Conservation (phyloP, 2,888 invertebrate genomes). For the Monoplex corrugatus region DNA sequence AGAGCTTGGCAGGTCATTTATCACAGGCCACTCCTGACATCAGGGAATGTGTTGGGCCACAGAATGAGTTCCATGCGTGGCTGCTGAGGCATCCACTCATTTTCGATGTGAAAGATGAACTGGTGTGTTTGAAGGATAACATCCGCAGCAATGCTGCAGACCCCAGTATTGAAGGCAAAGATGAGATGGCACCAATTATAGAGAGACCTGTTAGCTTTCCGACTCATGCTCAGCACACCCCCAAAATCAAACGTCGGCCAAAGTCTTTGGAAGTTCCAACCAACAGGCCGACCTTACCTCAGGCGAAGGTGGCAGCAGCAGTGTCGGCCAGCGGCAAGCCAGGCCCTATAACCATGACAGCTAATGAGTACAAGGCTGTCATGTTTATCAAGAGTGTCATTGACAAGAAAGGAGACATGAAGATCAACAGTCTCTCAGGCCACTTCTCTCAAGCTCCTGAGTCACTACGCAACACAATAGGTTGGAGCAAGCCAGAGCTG, state of each 20-base stretch:
- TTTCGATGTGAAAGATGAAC: constrained; percentile 81
- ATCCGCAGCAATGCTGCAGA: constrained; percentile 75
- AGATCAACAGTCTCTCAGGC: constrained; percentile 75
- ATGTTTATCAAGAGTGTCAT: constrained; percentile 81
- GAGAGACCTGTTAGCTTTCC: constrained; percentile 40
- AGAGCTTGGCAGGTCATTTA: constrained; percentile 96
- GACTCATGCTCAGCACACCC: constrained; percentile 62
- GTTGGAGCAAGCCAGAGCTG: constrained; percentile 80
- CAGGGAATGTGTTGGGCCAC: constrained; percentile 84
- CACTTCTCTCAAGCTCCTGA: constrained; percentile 80
- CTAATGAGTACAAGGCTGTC: constrained; percentile 81
- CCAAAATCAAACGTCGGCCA: constrained; percentile 71
- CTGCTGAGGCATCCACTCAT: constrained; percentile 80
- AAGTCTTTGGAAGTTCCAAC: constrained; percentile 70
- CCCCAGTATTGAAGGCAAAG: constrained; percentile 70
- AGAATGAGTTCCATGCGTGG: constrained; percentile 80
- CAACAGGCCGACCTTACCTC: constrained; percentile 62
- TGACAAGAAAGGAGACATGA: constrained; percentile 79
- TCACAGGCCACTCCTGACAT: constrained; percentile 98
- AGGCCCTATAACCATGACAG: constrained; percentile 81
- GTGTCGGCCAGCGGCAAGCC: constrained; percentile 65
- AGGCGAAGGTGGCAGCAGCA: constrained; percentile 59
- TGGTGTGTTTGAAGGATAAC: constrained; percentile 79
- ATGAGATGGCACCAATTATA: constrained; percentile 58
- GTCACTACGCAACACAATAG: constrained; percentile 79